Percentiles rank a stretch among this genome's conserved stretches.
phyloP scores from a whole-genome alignment of 2,797 vertebrate genomes.

The Borostomias antarcticus region DNA sequence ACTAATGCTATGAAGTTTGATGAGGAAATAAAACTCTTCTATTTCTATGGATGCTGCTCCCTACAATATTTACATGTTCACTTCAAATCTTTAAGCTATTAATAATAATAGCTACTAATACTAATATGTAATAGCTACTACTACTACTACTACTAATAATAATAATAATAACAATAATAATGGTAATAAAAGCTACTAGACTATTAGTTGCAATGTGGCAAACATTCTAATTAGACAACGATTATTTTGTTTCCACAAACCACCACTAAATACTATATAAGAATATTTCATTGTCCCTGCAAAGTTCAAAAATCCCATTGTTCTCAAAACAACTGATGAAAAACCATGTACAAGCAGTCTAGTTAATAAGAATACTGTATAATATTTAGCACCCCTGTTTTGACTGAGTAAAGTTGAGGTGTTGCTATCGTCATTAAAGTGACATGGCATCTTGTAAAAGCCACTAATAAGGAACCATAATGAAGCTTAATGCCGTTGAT shows the following conservation, averaged over 20 bases:
- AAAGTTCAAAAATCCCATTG: neutral
- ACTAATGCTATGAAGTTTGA: too few species aligned
- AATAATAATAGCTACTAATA: too few species aligned
- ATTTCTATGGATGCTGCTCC: too few species aligned
- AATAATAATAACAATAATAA: neutral
- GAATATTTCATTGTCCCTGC: neutral
- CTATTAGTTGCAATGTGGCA: neutral
- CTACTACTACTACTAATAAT: too few species aligned
- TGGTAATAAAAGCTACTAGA: too few species aligned
- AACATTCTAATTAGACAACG: neutral
- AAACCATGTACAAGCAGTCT: neutral
- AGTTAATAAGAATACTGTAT: neutral
- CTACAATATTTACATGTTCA: too few species aligned
- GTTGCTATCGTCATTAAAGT: slow-evolving; percentile 49
- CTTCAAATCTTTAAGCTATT: too few species aligned
- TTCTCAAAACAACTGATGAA: neutral
- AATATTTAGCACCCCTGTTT: neutral
- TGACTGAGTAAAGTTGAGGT: neutral
- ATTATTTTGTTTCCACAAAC: neutral
- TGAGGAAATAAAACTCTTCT: too few species aligned
- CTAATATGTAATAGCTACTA: neutral
- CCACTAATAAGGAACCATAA: slow-evolving; percentile 50
- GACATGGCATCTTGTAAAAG: slow-evolving; percentile 39
- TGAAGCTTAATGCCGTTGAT: slow-evolving; percentile 43
- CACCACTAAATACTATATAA: neutral